Evolutionary conservation across 2,888 invertebrate genomes (phyloP).

Genomic region (Limulus polyphemus): DNA sequence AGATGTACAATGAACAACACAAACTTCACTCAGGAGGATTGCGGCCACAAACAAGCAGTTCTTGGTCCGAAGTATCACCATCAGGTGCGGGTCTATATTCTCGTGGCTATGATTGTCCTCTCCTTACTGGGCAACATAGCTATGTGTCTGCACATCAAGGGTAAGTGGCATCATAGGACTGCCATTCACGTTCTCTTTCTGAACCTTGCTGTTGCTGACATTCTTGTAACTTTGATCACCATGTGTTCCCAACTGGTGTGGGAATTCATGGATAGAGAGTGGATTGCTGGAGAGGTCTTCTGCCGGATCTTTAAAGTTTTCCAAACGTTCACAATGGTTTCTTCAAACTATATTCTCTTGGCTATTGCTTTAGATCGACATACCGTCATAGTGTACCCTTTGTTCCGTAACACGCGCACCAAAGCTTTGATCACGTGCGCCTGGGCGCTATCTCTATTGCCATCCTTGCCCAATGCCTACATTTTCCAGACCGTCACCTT

Average conservation of each 20-base stretch:
- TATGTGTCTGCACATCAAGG: constrained; percentile 6
- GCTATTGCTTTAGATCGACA: constrained; percentile 36
- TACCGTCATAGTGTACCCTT: constrained; percentile 35
- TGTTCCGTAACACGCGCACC: constrained; percentile 16
- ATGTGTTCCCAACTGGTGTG: constrained; percentile 34
- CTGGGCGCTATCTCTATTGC: constrained; percentile 13
- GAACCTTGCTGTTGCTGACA: constrained; percentile 35
- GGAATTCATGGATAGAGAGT: constrained; percentile 33
- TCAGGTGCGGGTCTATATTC: constrained; percentile 6
- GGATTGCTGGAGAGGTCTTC: constrained; percentile 34
- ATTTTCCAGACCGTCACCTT: constrained; percentile 10
- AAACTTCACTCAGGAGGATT: background rate
- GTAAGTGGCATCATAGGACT: background rate
- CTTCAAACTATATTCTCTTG: constrained; percentile 35
- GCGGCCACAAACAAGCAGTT: background rate
- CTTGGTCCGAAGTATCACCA: constrained; percentile 17
- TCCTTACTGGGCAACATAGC: constrained; percentile 11
- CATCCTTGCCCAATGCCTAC: constrained; percentile 16
- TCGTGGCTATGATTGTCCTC: constrained; percentile 10
- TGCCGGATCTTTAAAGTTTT: constrained; percentile 35
- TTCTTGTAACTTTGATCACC: constrained; percentile 34
- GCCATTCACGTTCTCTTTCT: constrained; percentile 30
- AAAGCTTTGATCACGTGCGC: constrained; percentile 4
- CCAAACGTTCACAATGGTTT: constrained; percentile 35
- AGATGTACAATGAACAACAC: background rate